Evolutionary conservation across 1,140 invertebrate genomes (phyloP), one percentile per base, ranked within the genome.

Genomic region (Leucophenga varia): DNA sequence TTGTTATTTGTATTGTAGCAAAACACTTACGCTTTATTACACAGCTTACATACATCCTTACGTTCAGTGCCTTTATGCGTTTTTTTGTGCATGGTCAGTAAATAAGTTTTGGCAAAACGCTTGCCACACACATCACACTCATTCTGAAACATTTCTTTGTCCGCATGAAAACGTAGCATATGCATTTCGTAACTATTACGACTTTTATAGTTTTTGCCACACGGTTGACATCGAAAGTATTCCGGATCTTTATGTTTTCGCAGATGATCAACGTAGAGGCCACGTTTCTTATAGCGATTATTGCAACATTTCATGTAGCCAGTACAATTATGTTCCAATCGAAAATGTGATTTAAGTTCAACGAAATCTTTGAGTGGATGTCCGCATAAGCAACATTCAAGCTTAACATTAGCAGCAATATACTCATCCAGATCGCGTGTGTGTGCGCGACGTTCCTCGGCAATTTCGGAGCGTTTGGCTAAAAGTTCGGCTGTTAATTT

Each of bases 231-330:
- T 21, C 64, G 68, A 3, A 67, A 67, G 18, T 68, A 64, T 38
- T 68, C 49, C 13, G 64, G 64, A 52, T 68, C 58, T 37, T 64
- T 55, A 55, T 71, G 67, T 21, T 60, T 68, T n/a, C 64, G 64
- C 31, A 72, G 34, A 18, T 72, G 68, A 9, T 72, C 64, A 32
- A 72, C 60, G 18, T 72, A 58, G 2, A 64, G 38, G 0, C 53
- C 57, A 0, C 64, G 54, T 43, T 72, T 68, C 37, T 72, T 70
- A 18, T 72, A 63, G 0, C 64, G 64, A 51, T 69, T 72, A 6
- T 72, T 65, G 42, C 68, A 72, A 41, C 68, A 72, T 28, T 55
- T 41, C n/a, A 72, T 49, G 20, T 69, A 72, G 0, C 68, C 68
- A 1, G 50, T 56, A 31, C 53, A 57, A 17, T 55, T 55, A 32